Base-by-base conservation (phyloP, 92 coral and sea anemone genomes). In the Porites evermanni region DNA sequence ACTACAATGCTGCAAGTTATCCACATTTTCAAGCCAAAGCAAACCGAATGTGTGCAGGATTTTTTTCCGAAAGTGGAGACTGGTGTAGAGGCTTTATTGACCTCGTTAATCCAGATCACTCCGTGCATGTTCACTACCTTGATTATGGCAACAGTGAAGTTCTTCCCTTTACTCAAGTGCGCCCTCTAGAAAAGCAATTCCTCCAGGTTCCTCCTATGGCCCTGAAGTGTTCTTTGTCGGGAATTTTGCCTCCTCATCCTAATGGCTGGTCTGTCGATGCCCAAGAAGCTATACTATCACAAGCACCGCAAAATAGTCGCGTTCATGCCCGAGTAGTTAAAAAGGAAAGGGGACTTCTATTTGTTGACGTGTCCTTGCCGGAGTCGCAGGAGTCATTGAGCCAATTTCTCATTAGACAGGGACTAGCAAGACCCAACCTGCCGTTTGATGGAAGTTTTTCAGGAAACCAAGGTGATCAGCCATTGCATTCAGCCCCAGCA, bases 71-170 rank as follows among this genome's bases (percentile, higher is more conserved):
- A 13, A 83, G 66, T 16, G 83, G 91, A 4, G 93, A 91, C 21
- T 96, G 98, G 96, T 93, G 88, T 58, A 88, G 99, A 11, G 94
- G 86, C 14, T 84, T 79, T 72, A 92, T 96, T n/a, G 80, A 91
- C 54, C 59, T 63, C 53, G 65, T 84, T 61, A 75, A 53, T 65
- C 77, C 89, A 12, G 91, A 90, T 75, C 93, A 90, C 19, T 59
- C 80, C 19, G 80, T 84, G 2, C 64, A 72, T 1, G 86, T 93
- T 67, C 93, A 87, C 68, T 93, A 90, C 44, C 91, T 96, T 63
- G 99, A 96, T 83, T 96, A 85, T 78, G 99, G 99, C 3, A 93
- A 93, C 79, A 86, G 81, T 67, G 95, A 87, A 72, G 58, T 87
- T 44, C 76, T 91, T 4, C 67, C 85, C 10, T 82, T 73, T 29